Percentiles rank a stretch among this genome's conserved stretches.
phyloP scores from a whole-genome alignment of 2,797 vertebrate species.

The Corythornis leucogaster region DNA sequence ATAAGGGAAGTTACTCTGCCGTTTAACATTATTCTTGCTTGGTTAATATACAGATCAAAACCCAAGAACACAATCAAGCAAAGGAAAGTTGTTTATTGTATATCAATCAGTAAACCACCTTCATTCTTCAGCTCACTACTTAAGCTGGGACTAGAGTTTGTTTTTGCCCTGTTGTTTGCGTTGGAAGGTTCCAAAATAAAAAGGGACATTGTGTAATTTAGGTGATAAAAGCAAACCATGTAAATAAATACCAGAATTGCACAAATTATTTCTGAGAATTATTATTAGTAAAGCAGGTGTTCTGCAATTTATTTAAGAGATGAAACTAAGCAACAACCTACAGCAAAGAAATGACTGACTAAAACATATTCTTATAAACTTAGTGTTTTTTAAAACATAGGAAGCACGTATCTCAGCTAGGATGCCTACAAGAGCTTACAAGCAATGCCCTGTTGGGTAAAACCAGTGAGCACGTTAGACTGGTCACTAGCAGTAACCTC shows the following conservation, averaged over 20 bases:
- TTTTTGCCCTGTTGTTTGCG: neutral
- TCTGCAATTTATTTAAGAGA: neutral
- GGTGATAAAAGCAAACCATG: neutral
- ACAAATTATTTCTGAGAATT: constrained; percentile 12
- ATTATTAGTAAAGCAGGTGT: neutral
- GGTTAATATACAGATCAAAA: neutral
- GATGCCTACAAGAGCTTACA: neutral
- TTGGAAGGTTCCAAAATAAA: neutral
- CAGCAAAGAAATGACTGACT: neutral
- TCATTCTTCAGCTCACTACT: neutral
- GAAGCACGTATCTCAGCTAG: neutral
- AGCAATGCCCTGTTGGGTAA: neutral
- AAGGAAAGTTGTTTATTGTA: neutral
- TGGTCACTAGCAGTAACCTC: neutral
- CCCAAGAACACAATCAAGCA: neutral
- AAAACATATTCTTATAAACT: neutral
- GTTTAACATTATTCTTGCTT: neutral
- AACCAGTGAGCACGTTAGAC: neutral
- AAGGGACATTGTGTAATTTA: neutral
- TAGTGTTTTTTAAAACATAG: neutral
- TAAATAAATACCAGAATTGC: constrained; percentile 15
- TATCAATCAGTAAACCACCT: neutral
- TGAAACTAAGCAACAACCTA: neutral
- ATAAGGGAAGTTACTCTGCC: neutral
- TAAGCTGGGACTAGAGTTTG: neutral